These are phyloP conservation scores for Girardia tigrina DNA, from an alignment of 2,888 invertebrate species.

Conservation along the genomic window DNA sequence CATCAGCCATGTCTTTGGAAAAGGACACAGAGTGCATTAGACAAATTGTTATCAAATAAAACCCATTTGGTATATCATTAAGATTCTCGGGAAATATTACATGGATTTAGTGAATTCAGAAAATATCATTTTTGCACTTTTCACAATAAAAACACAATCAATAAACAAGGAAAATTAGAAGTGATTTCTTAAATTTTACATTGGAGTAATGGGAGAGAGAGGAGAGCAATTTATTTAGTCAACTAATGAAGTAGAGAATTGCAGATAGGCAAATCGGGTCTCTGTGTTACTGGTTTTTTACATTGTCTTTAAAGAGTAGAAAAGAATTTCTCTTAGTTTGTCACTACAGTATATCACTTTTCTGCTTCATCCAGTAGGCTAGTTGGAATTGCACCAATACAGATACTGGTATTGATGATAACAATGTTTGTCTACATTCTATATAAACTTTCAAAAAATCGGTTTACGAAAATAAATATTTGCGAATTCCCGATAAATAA, in stretches of 20 bases:
- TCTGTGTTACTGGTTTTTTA: constrained; percentile 1
- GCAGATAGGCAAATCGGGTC: background rate
- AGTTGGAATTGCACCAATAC: constrained; percentile 13
- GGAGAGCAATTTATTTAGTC: constrained; percentile 23
- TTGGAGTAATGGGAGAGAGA: constrained; percentile 21
- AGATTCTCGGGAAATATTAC: background rate
- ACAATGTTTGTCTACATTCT: constrained; percentile 16
- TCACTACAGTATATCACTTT: background rate
- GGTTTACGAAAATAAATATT: too few species aligned
- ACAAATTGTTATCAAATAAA: background rate
- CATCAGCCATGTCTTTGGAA: constrained; percentile 11
- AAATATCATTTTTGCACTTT: background rate
- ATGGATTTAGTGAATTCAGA: background rate
- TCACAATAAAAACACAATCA: background rate
- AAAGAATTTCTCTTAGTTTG: constrained; percentile 23
- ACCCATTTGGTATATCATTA: background rate
- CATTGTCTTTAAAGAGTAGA: constrained; percentile 16
- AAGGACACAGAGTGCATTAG: constrained; percentile 1
- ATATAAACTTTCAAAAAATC: too few species aligned
- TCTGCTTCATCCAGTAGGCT: constrained; percentile 19
- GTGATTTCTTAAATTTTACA: background rate
- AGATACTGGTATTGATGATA: constrained; percentile 23
- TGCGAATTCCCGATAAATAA: too few species aligned
- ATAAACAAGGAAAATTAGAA: background rate
- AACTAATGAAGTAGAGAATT: constrained; percentile 19